A percentile compares a stretch with the other conserved stretches of the same genome.
These are phyloP conservation scores for Drosophila serrata DNA, from an alignment of 1,140 invertebrate genomes.

Conservation along the genomic window DNA sequence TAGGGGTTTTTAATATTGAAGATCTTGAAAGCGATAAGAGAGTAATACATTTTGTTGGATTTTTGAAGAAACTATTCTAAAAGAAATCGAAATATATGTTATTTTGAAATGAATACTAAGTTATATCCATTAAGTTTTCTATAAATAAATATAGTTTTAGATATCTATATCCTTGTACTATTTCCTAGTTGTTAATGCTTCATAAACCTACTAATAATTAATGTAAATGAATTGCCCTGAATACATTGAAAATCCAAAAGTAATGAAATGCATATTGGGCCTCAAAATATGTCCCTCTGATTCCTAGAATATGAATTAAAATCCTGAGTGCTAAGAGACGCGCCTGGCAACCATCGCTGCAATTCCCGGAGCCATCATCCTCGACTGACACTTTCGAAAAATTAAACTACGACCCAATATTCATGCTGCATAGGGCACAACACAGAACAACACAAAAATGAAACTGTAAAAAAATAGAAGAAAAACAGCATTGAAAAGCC, in stretches of 20 bases:
- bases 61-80: background rate
- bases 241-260: background rate
- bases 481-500: constrained; percentile 43
- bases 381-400: constrained; percentile 49
- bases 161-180: background rate
- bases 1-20: background rate
- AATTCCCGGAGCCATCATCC: constrained; percentile 36
- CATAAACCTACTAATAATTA: background rate
- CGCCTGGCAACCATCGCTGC: constrained; percentile 1
- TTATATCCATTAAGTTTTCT: too few relatives aligned
- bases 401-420: constrained; percentile 74
- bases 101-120: too few relatives aligned
- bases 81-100: too few relatives aligned
- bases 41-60: background rate
- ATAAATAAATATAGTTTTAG: background rate
- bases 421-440: constrained; percentile 56
- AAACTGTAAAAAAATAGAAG: constrained; percentile 3
- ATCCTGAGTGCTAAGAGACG: constrained; percentile 2
- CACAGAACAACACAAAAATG: constrained; percentile 21
- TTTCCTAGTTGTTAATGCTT: background rate
- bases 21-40: background rate
- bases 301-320: constrained; percentile 11
- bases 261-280: background rate
- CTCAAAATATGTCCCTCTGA: background rate
- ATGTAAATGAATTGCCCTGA: background rate